Percentiles rank a stretch among this genome's conserved stretches.
phyloP scores from a whole-genome alignment of 2,888 invertebrate genomes.

The Synergus laeviventris region DNA sequence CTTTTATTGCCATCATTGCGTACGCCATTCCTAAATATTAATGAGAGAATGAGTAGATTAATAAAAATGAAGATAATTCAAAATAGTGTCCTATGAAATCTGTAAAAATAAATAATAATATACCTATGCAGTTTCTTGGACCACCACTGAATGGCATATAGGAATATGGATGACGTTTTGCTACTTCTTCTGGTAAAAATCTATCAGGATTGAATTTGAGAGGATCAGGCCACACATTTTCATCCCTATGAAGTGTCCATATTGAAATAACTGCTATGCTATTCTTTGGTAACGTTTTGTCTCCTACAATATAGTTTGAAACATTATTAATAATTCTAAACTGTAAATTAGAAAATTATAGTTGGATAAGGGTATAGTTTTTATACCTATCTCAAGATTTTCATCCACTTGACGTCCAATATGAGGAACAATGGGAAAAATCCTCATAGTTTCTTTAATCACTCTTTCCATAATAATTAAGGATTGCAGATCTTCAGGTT shows the following conservation, averaged over 20 bases:
- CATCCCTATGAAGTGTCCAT: constrained; percentile 78
- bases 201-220: constrained; percentile 69
- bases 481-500: constrained; percentile 77
- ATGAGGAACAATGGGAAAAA: constrained; percentile 79
- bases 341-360: no score
- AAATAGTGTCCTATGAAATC: no score
- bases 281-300: not conserved
- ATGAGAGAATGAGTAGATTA: not conserved
- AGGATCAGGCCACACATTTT: constrained; percentile 80
- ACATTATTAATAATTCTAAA: no score
- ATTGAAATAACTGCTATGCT: not conserved
- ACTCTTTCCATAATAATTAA: constrained; percentile 79
- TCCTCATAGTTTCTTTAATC: constrained; percentile 79
- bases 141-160: constrained; percentile 77
- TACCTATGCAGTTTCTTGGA: constrained; percentile 80
- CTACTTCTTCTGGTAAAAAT: constrained; percentile 78
- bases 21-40: constrained; percentile 67
- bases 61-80: not conserved
- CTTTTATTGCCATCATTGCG: constrained; percentile 74
- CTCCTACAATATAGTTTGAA: not conserved
- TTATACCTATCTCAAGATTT: constrained; percentile 77
- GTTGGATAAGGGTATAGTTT: no score
- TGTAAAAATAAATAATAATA: not conserved
- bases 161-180: constrained; percentile 79
- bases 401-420: constrained; percentile 76